A percentile compares a stretch with the other conserved stretches of the same genome.
phyloP scores from a whole-genome alignment of 1,140 invertebrate species.

The Apis laboriosa region DNA sequence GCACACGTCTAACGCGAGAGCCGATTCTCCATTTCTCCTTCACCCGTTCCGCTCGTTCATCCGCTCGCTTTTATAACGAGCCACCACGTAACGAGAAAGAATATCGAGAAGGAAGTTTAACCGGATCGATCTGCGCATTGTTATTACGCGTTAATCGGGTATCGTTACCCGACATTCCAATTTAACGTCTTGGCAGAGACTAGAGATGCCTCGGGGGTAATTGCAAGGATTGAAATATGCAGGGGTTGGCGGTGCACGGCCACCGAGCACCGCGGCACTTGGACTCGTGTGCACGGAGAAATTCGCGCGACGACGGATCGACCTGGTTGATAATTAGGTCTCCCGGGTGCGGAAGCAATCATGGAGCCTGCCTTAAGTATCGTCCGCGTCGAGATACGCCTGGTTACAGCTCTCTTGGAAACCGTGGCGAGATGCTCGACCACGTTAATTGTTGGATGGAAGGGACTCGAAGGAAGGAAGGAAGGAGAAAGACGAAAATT shows the following conservation, averaged over 20 bases:
- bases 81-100: no score
- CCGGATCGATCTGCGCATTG: background rate
- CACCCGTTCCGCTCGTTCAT: no score
- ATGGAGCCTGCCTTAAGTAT: background rate
- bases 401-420: background rate
- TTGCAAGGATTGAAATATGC: constrained; percentile 44
- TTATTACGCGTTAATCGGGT: background rate
- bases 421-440: background rate
- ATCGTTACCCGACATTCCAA: background rate
- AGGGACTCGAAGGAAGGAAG: background rate
- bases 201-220: constrained; percentile 21
- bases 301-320: constrained; percentile 13
- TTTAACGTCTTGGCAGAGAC: background rate
- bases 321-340: constrained; percentile 36
- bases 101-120: no score
- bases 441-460: background rate
- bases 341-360: constrained; percentile 34
- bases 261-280: background rate
- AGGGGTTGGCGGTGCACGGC: constrained; percentile 16
- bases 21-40: no score
- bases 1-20: no score
- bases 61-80: no score
- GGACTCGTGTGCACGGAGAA: background rate
- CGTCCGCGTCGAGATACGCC: background rate
- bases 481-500: background rate